Percentiles rank a stretch among this genome's conserved stretches.
phyloP scores from a whole-genome alignment of 1,140 invertebrate genomes.

The Antheraea mylitta region DNA sequence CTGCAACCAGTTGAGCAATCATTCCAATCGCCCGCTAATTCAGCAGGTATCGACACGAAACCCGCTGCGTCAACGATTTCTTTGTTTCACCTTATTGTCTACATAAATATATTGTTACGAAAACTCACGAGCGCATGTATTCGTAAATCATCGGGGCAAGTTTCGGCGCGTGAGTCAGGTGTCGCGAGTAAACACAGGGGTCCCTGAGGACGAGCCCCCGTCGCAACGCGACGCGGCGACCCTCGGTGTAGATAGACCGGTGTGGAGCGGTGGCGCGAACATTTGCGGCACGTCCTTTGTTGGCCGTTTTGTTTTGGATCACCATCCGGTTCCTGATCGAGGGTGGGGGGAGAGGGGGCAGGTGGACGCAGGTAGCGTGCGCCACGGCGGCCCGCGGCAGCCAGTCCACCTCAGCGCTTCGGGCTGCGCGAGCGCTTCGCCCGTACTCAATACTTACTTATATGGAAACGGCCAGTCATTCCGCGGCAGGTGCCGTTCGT shows the following conservation, averaged over 20 bases:
- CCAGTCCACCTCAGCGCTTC: slow-evolving; percentile 65
- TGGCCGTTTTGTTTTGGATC: slow-evolving; percentile 76
- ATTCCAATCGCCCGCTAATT: slow-evolving; percentile 41
- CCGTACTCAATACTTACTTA: slow-evolving; percentile 53
- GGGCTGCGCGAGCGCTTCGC: slow-evolving; percentile 66
- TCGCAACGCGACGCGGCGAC: slow-evolving; percentile 15
- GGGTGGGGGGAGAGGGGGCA: slow-evolving; percentile 56
- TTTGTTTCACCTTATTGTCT: slow-evolving; percentile 42
- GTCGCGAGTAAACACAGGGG: slow-evolving; percentile 51
- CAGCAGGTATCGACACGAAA: slow-evolving; percentile 40
- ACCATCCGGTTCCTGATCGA: slow-evolving; percentile 72
- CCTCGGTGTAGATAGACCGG: slow-evolving; percentile 44
- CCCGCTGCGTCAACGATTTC: slow-evolving; percentile 47
- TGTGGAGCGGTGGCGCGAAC: slow-evolving; percentile 62
- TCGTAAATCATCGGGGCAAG: slow-evolving; percentile 52
- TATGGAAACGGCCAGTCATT: slow-evolving; percentile 70
- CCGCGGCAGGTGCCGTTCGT: slow-evolving; percentile 74
- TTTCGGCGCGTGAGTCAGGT: slow-evolving; percentile 66
- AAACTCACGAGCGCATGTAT: slow-evolving; percentile 28
- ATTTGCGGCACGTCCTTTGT: slow-evolving; percentile 76
- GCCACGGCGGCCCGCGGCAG: slow-evolving; percentile 52
- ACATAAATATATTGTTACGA: slow-evolving; percentile 17
- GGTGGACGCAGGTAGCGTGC: slow-evolving; percentile 70
- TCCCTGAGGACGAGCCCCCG: slow-evolving; percentile 13
- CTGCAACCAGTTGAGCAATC: slow-evolving; percentile 64